Percentiles rank a stretch among this genome's conserved stretches.
These are phyloP conservation scores for Eretmochelys imbricata DNA, from an alignment of 2,113 vertebrate genomes.

Conservation along the genomic window DNA sequence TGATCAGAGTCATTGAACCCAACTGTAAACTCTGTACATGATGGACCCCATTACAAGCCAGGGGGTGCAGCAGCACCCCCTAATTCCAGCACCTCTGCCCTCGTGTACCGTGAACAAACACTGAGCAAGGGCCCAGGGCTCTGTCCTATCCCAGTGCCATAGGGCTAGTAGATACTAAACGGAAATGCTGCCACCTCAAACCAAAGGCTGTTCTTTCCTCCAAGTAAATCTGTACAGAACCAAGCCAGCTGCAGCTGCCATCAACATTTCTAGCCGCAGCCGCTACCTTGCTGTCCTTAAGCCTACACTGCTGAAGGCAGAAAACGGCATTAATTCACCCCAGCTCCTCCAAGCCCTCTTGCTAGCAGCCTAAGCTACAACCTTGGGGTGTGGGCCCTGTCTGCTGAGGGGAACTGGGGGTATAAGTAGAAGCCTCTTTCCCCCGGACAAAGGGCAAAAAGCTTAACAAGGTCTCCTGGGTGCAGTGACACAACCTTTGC, in stretches of 20 bases:
- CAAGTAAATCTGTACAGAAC: accelerated
- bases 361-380: accelerated
- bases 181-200: neutral
- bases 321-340: neutral
- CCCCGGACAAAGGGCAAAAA: neutral
- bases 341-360: neutral
- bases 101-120: neutral
- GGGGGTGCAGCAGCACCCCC: too few relatives aligned
- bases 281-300: accelerated
- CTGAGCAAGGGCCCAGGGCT: neutral
- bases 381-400: accelerated
- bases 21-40: too few relatives aligned
- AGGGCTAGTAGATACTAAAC: neutral
- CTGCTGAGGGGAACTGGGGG: neutral
- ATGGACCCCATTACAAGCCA: too few relatives aligned
- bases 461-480: accelerated
- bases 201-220: accelerated
- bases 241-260: neutral
- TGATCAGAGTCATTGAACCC: too few relatives aligned
- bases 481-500: neutral
- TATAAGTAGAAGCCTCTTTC: neutral
- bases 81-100: too few relatives aligned
- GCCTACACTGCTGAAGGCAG: neutral
- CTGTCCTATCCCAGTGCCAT: neutral
- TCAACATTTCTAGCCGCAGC: neutral